phyloP scores from a whole-genome alignment of 2,888 invertebrate species.

The Melipona bicolor region DNA sequence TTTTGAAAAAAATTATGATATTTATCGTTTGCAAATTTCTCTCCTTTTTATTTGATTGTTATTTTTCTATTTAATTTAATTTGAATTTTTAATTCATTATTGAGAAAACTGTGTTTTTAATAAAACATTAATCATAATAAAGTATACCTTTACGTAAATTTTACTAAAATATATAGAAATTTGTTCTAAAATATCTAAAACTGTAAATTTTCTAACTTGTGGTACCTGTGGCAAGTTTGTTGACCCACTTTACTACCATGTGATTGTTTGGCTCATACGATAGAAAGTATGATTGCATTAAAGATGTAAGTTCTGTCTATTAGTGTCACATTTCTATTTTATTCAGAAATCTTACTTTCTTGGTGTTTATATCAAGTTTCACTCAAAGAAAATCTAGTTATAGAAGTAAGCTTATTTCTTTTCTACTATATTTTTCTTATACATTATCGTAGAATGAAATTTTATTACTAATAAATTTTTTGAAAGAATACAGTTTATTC shows the following conservation, averaged over 20 bases:
- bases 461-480: not conserved
- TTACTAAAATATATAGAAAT: not conserved
- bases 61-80: not conserved
- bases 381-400: not conserved
- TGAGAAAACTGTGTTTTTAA: not conserved
- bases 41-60: not conserved
- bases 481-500: not conserved
- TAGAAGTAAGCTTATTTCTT: not conserved
- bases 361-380: not conserved
- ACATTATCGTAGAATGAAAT: not conserved
- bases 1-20: not conserved
- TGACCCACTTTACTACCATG: slow-evolving; percentile 15
- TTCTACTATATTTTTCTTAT: too few relatives aligned
- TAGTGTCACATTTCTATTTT: not conserved
- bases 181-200: not conserved
- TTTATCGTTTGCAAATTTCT: not conserved
- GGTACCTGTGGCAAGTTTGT: slow-evolving; percentile 1
- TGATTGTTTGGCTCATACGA: slow-evolving; percentile 19
- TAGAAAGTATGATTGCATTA: slow-evolving; percentile 32
- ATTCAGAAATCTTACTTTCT: not conserved
- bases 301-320: slow-evolving; percentile 6
- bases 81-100: not conserved
- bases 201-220: not conserved
- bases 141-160: not conserved
- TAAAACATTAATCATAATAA: not conserved